Conservation (phyloP, 2,888 invertebrate genomes). For the Pseudeuparius sepicola region DNA sequence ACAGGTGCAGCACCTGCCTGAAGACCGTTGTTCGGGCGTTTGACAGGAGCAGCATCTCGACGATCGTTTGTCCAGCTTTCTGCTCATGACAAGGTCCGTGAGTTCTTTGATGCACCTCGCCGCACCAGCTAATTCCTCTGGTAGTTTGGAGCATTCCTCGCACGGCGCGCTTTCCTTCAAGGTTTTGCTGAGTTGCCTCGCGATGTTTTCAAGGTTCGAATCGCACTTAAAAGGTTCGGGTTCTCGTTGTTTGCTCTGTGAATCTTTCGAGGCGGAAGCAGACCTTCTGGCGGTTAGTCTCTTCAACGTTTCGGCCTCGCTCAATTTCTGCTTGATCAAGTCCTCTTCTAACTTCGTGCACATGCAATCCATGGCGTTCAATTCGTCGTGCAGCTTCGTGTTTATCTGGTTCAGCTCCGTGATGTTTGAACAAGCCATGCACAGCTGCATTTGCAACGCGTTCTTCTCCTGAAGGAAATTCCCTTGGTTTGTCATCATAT, state of each 20-base stretch:
- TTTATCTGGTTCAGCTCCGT: conserved; percentile 31
- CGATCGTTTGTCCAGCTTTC: no score
- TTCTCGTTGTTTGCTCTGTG: background rate
- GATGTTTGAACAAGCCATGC: conserved; percentile 29
- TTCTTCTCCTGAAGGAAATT: conserved; percentile 28
- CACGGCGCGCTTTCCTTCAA: conserved; percentile 30
- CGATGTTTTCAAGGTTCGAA: conserved; percentile 29
- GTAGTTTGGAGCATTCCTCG: conserved; percentile 27
- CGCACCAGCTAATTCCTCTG: conserved; percentile 30
- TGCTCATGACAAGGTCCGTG: conserved; percentile 30
- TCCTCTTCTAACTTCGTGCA: conserved; percentile 34
- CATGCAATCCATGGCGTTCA: conserved; percentile 27
- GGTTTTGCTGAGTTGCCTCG: conserved; percentile 31
- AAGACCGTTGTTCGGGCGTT: conserved; percentile 15
- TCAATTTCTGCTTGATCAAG: conserved; percentile 36
- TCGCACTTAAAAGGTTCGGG: conserved; percentile 17
- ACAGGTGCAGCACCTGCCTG: conserved; percentile 17
- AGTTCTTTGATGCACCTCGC: conserved; percentile 32
- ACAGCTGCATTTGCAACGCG: conserved; percentile 31
- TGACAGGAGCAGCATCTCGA: conserved; percentile 19
- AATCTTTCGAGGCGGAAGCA: conserved; percentile 4
- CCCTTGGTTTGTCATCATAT: conserved; percentile 22
- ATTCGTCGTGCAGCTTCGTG: conserved; percentile 29
- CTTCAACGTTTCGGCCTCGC: conserved; percentile 34
- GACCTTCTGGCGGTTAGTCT: conserved; percentile 22